phyloP scores from a whole-genome alignment of 2,113 vertebrate species.

The Dissostichus mawsoni region DNA sequence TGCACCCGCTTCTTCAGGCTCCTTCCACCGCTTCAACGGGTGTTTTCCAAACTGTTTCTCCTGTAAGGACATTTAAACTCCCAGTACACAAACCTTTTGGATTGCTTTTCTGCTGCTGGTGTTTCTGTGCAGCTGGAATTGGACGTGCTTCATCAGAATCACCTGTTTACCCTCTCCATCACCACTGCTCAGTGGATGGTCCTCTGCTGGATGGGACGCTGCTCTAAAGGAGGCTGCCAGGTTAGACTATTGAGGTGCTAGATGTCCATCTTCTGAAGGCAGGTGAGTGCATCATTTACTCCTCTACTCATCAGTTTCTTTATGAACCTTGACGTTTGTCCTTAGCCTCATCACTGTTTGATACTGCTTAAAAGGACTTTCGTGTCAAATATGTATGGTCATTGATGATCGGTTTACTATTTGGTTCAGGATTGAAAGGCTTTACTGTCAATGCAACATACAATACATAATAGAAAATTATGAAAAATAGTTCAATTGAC shows the following conservation, averaged over 20 bases:
- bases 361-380: not conserved
- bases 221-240: slow-evolving; percentile 71
- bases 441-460: no score
- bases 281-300: slow-evolving; percentile 75
- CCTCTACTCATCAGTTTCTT: not conserved
- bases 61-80: slow-evolving; percentile 5
- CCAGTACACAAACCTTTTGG: slow-evolving; percentile 35
- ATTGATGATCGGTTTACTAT: not conserved
- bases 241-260: slow-evolving; percentile 78
- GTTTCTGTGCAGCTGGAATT: slow-evolving; percentile 48
- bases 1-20: slow-evolving; percentile 70
- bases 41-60: slow-evolving; percentile 35
- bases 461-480: no score
- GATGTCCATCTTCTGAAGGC: slow-evolving; percentile 79
- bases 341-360: not conserved
- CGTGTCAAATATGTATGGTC: not conserved
- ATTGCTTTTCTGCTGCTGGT: slow-evolving; percentile 44
- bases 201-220: slow-evolving; percentile 77
- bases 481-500: no score
- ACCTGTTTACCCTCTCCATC: slow-evolving; percentile 30
- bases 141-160: slow-evolving; percentile 30
- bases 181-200: slow-evolving; percentile 69
- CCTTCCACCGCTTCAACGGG: slow-evolving; percentile 43
- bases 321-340: not conserved
- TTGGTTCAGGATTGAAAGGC: no score